Evolutionary conservation across 2,113 vertebrate species (phyloP).

Genomic region (Turnix velox): DNA sequence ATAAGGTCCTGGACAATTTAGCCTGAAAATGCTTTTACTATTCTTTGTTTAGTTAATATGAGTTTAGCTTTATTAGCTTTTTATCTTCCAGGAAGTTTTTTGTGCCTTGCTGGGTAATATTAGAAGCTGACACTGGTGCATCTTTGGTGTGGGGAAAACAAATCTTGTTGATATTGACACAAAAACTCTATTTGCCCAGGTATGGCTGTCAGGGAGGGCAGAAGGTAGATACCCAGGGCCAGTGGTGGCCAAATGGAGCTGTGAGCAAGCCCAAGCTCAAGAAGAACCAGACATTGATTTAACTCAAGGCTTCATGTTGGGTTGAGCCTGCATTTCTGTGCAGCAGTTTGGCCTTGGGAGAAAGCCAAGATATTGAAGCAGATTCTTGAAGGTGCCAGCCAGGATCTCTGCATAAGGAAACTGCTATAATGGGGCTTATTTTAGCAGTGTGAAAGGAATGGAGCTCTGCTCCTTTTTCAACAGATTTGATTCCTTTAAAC

Average conservation of each 20-base stretch:
- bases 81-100: neutral
- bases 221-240: neutral
- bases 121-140: accelerated
- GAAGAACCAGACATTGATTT: accelerated
- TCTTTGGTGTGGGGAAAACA: neutral
- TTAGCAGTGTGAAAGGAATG: neutral
- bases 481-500: neutral
- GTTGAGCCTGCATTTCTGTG: neutral
- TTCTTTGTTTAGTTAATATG: neutral
- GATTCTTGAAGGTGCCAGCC: conserved; percentile 36
- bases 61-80: neutral
- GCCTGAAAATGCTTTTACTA: neutral
- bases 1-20: neutral
- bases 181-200: neutral
- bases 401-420: conserved; percentile 1
- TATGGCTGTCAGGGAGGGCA: neutral
- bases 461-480: conserved; percentile 36
- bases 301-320: accelerated
- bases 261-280: neutral
- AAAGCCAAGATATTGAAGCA: neutral
- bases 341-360: neutral
- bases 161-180: neutral
- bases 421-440: conserved; percentile 13
- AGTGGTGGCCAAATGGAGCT: accelerated
- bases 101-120: neutral